phyloP scores from a whole-genome alignment of 2,888 invertebrate genomes.

The Conchocele bisecta region DNA sequence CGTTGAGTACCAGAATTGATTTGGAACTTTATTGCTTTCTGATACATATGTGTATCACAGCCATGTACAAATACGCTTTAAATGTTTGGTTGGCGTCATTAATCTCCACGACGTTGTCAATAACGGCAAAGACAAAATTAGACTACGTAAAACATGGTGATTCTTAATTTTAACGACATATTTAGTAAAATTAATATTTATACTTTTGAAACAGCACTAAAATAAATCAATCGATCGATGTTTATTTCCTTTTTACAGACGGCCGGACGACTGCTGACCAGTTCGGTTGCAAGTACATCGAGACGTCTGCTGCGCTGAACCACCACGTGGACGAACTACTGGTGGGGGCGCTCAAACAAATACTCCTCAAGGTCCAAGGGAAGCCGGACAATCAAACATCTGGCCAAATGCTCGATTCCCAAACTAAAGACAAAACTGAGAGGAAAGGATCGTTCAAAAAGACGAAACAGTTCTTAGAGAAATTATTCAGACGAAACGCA shows the following conservation, averaged over 20 bases:
- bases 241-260: conserved; percentile 57
- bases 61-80: too few species aligned
- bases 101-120: too few species aligned
- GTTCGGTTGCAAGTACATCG: conserved; percentile 94
- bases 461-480: conserved; percentile 18
- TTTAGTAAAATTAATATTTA: too few species aligned
- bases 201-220: too few species aligned
- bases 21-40: too few species aligned
- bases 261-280: conserved; percentile 64
- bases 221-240: background rate
- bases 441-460: conserved; percentile 13
- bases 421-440: conserved; percentile 6
- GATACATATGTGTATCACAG: too few species aligned
- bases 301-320: conserved; percentile 98
- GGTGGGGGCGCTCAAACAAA: conserved; percentile 95
- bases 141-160: too few species aligned
- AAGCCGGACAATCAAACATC: background rate
- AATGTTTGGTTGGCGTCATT: too few species aligned
- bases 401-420: too few species aligned
- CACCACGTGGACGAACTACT: conserved; percentile 98
- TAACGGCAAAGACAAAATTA: too few species aligned
- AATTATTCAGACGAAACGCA: conserved; percentile 24
- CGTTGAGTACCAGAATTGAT: too few species aligned
- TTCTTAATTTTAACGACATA: too few species aligned
- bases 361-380: conserved; percentile 81